Percentiles rank a stretch among this genome's conserved stretches.
phyloP scores from a whole-genome alignment of 2,888 invertebrate genomes.

The Noctuana brunneofusca region DNA sequence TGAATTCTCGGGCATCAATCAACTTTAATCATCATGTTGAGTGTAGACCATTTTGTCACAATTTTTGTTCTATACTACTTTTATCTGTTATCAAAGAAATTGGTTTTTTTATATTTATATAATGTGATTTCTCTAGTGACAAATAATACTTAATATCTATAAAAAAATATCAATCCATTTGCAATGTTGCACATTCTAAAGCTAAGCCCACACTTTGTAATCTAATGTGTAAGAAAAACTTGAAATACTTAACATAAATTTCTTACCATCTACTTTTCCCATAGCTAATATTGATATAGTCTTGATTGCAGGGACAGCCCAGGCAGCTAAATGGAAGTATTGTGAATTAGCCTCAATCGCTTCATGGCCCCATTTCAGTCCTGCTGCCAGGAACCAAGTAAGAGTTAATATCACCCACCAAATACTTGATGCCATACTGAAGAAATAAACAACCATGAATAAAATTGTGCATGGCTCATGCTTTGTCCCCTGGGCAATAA shows the following conservation, averaged over 20 bases:
- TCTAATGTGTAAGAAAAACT: slow-evolving; percentile 27
- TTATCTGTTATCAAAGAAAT: no score
- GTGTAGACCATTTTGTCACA: no score
- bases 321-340: slow-evolving; percentile 98
- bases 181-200: no score
- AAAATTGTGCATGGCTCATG: slow-evolving; percentile 94
- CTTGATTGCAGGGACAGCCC: slow-evolving; percentile 98
- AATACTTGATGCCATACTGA: slow-evolving; percentile 97
- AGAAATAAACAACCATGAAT: slow-evolving; percentile 98
- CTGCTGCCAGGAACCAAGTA: slow-evolving; percentile 98
- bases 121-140: no score
- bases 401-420: slow-evolving; percentile 99
- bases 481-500: slow-evolving; percentile 94
- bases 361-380: slow-evolving; percentile 98
- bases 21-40: no score
- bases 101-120: no score
- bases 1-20: no score
- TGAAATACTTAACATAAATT: not conserved
- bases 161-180: no score
- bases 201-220: no score
- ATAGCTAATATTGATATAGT: slow-evolving; percentile 97
- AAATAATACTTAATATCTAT: no score
- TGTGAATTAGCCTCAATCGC: slow-evolving; percentile 98
- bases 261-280: slow-evolving; percentile 97
- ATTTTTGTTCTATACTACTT: no score